These are phyloP conservation scores for Pogoniulus pusillus DNA, from an alignment of 2,797 vertebrate genomes.

Conservation along the genomic window DNA sequence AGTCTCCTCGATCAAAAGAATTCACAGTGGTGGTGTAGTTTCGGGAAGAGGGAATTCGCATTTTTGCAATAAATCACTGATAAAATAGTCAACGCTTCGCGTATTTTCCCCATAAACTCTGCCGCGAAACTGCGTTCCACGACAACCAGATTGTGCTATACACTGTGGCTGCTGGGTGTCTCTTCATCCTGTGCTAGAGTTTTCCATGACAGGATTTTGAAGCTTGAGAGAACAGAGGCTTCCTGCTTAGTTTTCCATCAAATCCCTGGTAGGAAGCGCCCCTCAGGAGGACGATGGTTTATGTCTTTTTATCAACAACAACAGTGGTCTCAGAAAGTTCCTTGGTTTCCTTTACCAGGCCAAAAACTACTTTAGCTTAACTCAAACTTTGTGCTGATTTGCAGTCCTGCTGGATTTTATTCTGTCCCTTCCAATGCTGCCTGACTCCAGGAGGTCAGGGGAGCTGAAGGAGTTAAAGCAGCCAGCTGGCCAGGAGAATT, in stretches of 20 bases:
- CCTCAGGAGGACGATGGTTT: neutral
- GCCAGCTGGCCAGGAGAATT: conserved; percentile 22
- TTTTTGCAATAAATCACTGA: no score
- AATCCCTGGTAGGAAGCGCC: neutral
- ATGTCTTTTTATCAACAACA: neutral
- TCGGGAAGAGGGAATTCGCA: no score
- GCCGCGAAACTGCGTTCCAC: no score
- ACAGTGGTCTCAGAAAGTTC: neutral
- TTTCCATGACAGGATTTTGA: conserved; percentile 6
- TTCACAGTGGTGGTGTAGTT: no score
- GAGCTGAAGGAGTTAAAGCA: conserved; percentile 51
- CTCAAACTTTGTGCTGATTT: neutral
- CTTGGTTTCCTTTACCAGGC: neutral
- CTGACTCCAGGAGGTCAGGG: neutral
- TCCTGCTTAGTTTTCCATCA: neutral
- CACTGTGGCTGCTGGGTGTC: neutral
- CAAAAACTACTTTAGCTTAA: neutral
- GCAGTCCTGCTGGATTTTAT: neutral
- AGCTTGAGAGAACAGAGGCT: neutral
- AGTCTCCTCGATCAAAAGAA: no score
- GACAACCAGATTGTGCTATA: neutral
- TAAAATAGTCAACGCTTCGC: no score
- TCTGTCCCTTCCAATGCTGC: neutral
- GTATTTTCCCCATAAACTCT: no score
- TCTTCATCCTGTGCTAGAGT: neutral